These are phyloP conservation scores for Helicoverpa assulta DNA, from an alignment of 2,888 invertebrate genomes.

Conservation along the genomic window DNA sequence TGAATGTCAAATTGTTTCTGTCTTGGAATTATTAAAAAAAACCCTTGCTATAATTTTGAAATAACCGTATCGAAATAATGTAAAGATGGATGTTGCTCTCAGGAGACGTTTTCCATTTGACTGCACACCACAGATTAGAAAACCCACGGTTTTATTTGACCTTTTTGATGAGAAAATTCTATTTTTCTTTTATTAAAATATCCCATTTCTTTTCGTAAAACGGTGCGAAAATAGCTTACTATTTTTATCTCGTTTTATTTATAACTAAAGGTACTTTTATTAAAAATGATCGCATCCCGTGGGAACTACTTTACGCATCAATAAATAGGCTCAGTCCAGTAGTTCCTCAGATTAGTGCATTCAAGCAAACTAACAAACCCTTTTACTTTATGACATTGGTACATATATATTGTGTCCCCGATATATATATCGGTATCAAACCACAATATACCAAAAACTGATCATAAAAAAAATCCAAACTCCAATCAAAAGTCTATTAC, in stretches of 20 bases:
- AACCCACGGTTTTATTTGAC: conserved; percentile 28
- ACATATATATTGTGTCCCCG: too few relatives aligned
- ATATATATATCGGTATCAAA: too few relatives aligned
- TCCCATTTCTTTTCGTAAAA: neutral
- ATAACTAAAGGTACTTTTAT: neutral
- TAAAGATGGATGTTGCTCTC: conserved; percentile 18
- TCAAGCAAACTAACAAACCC: too few relatives aligned
- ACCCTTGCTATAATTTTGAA: neutral
- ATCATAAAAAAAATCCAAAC: neutral
- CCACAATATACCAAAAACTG: too few relatives aligned
- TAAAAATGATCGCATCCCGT: too few relatives aligned
- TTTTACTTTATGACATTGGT: too few relatives aligned
- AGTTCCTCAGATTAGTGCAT: too few relatives aligned
- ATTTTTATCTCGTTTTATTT: neutral
- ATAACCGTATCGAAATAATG: conserved; percentile 4
- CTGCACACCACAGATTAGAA: conserved; percentile 28
- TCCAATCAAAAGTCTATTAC: conserved; percentile 29
- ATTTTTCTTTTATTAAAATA: conserved; percentile 1
- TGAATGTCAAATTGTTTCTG: neutral
- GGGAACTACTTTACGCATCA: too few relatives aligned
- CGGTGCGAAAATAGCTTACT: neutral
- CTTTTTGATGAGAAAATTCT: conserved; percentile 7
- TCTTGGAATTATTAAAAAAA: neutral
- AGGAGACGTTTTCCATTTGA: conserved; percentile 29
- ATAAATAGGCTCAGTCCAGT: too few relatives aligned